These are phyloP conservation scores for Leptosomus discolor DNA, from an alignment of 2,113 vertebrate genomes.

Conservation along the genomic window DNA sequence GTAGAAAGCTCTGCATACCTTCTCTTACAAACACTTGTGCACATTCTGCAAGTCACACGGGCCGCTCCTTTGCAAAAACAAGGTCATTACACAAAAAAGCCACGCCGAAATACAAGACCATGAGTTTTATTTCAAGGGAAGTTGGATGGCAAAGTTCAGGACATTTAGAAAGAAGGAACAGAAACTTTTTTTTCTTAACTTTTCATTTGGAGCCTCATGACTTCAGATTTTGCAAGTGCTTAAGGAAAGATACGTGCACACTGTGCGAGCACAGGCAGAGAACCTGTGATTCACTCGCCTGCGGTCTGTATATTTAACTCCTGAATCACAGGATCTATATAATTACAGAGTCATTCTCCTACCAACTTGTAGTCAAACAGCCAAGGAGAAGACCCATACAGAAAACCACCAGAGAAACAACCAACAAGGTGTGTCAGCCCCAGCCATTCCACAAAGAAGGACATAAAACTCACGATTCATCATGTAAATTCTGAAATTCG, in stretches of 20 bases:
- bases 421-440: background rate
- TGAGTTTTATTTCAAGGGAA: conserved; percentile 60
- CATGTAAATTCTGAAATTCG: background rate
- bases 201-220: conserved; percentile 76
- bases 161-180: conserved; percentile 76
- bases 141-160: conserved; percentile 53
- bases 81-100: background rate
- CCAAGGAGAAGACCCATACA: background rate
- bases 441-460: background rate
- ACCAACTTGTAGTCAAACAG: background rate
- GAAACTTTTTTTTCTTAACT: conserved; percentile 72
- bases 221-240: conserved; percentile 78
- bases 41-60: background rate
- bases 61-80: background rate
- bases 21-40: background rate
- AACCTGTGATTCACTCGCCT: conserved; percentile 75
- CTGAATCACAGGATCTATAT: conserved; percentile 48
- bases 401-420: background rate
- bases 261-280: background rate
- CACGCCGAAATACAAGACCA: background rate
- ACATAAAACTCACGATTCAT: background rate
- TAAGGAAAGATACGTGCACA: conserved; percentile 65
- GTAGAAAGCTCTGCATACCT: background rate
- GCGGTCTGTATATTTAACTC: conserved; percentile 46
- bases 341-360: background rate